Conservation (phyloP, 2,113 vertebrate genomes). For the Anthoscopus minutus region DNA sequence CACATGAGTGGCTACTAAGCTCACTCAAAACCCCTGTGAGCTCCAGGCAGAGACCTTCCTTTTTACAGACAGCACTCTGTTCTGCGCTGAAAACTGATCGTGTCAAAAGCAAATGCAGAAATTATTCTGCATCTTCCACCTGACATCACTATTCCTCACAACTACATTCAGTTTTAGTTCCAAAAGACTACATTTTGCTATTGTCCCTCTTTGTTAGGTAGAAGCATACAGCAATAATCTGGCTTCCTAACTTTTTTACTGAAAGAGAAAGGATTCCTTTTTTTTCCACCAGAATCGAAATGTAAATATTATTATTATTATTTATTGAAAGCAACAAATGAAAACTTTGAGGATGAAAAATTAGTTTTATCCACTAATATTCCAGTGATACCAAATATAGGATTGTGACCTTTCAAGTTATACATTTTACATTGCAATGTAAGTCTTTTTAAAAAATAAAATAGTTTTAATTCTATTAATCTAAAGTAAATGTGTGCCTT, state of each 20-base stretch:
- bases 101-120: neutral
- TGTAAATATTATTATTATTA: conserved; percentile 35
- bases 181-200: conserved; percentile 22
- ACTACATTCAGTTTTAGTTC: neutral
- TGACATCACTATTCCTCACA: neutral
- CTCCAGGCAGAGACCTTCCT: neutral
- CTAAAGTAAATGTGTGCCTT: neutral
- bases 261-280: neutral
- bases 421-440: neutral
- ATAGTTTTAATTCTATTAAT: neutral
- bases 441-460: neutral
- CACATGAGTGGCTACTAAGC: neutral
- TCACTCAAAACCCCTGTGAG: neutral
- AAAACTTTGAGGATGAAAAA: neutral
- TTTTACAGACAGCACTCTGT: neutral
- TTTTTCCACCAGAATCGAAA: neutral
- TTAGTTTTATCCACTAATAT: neutral
- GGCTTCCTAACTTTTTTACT: neutral
- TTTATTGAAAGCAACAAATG: conserved; percentile 2
- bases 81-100: neutral
- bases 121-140: neutral
- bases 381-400: neutral
- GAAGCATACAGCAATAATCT: neutral
- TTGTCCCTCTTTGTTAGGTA: neutral
- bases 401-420: conserved; percentile 20